phyloP scores from a whole-genome alignment of 2,888 invertebrate genomes.

The Brachyptera risi region DNA sequence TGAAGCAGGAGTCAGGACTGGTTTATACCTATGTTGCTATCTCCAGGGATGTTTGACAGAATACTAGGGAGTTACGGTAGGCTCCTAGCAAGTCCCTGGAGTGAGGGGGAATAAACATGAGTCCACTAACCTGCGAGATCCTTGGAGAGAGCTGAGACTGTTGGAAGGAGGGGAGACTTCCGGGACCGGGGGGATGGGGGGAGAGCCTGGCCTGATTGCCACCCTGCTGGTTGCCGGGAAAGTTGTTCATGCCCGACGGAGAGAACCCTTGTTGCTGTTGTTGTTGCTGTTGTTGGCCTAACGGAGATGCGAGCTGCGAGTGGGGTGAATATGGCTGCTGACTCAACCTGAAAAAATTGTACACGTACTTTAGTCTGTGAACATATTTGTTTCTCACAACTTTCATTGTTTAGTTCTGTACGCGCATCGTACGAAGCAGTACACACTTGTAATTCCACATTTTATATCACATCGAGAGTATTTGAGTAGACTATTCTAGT shows the following conservation, averaged over 20 bases:
- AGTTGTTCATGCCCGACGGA: conserved; percentile 32
- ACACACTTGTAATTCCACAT: too few relatives aligned
- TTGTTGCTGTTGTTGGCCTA: conserved; percentile 33
- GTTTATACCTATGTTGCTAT: neutral
- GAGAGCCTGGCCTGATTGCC: conserved; percentile 49
- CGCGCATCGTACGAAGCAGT: too few relatives aligned
- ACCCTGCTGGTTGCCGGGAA: conserved; percentile 39
- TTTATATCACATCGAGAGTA: too few relatives aligned
- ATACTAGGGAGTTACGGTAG: too few relatives aligned
- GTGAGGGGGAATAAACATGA: too few relatives aligned
- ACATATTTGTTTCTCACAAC: too few relatives aligned
- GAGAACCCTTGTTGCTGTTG: too few relatives aligned
- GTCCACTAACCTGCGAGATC: conserved; percentile 49
- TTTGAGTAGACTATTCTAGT: too few relatives aligned
- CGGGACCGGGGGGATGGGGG: conserved; percentile 50
- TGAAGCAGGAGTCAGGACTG: too few relatives aligned
- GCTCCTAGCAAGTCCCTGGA: too few relatives aligned
- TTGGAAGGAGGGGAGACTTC: conserved; percentile 47
- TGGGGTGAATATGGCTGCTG: conserved; percentile 47
- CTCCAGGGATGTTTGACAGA: neutral
- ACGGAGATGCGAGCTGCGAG: conserved; percentile 46
- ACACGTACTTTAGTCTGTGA: too few relatives aligned
- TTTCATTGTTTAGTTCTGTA: too few relatives aligned
- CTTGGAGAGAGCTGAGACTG: conserved; percentile 53
- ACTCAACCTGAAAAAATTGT: conserved; percentile 37